Conservation (phyloP, 2,888 invertebrate genomes). For the Odontomyia ornata region DNA sequence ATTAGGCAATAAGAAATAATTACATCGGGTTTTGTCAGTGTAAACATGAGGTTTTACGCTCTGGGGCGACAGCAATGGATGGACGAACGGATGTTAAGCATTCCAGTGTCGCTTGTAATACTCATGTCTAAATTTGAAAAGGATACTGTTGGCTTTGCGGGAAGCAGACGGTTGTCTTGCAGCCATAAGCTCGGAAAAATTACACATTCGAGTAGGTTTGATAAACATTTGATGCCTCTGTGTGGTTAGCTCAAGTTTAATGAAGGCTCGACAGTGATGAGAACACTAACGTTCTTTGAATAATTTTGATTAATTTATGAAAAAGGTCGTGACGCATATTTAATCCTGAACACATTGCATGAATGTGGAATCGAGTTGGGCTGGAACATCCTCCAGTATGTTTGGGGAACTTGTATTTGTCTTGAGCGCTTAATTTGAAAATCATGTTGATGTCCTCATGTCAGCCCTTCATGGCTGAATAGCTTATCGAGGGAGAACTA, state of each 20-base stretch:
- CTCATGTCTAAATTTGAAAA: constrained; percentile 8
- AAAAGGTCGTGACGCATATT: no score
- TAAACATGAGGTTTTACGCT: constrained; percentile 24
- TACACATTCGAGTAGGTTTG: constrained; percentile 18
- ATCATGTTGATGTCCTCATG: no score
- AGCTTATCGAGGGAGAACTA: no score
- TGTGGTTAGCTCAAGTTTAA: constrained; percentile 23
- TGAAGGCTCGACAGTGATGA: background rate
- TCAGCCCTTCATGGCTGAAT: no score
- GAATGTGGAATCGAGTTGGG: no score
- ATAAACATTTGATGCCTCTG: constrained; percentile 24
- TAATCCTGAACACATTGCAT: no score
- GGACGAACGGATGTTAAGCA: background rate
- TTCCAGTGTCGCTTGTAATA: background rate
- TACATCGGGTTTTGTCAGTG: constrained; percentile 26
- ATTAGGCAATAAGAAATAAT: constrained; percentile 38
- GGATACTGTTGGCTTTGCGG: constrained; percentile 1
- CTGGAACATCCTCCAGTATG: no score
- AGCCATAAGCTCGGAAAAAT: background rate
- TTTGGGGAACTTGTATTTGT: no score
- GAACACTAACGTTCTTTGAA: background rate
- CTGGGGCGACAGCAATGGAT: background rate
- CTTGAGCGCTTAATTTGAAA: no score
- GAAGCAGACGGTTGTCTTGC: background rate
- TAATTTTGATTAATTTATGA: constrained; percentile 21